Base-by-base conservation (phyloP, 2,797 vertebrate genomes). In the Cirrhinus molitorella region DNA sequence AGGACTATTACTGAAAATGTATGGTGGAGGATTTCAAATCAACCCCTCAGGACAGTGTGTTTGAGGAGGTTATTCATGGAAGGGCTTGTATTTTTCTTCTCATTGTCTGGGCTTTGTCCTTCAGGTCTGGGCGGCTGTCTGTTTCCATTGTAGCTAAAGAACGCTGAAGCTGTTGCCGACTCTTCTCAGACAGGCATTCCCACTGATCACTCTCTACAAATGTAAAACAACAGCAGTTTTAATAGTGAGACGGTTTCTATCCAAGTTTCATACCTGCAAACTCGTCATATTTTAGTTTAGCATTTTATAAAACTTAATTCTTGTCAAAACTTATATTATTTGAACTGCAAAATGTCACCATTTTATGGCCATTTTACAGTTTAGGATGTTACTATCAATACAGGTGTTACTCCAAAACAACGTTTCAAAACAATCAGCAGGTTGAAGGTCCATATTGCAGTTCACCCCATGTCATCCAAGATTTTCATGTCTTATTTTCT, bases 51-150 rank as follows among this genome's bases (percentile, higher is more conserved):
- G 67, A 76, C 28, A 40, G 47, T 55, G 17, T 37, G 28, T 59
- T 59, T 34, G 9, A 14, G 31, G n/a, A 49, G 49, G 4, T 13
- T 43, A 82, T 85, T 97, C 91, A 99, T 76, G 96, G 94, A 89
- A 97, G 95, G 90, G 95, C 98, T 94, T 98, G 97, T 92, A 99
- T 96, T 91, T 95, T 96, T 85, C 96, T 96, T 91, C 97, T 97
- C 87, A 99, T 94, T 86, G 96, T 91, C 85, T 96, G 95, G 11
- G 98, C 97, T 86, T 96, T 99, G 66, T 99, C 98, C 85, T 94
- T 96, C 70, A 99, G 94, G 82, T 99, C 98, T 0, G 97, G 95
- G 84, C 97, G 95, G 93, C 89, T 97, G 90, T 99, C 98, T 2
- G 96, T 91, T 83, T 96, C 97, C 96, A 99, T 96, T 0, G 96